These are phyloP conservation scores for Andrena haemorrhoa DNA, from an alignment of 2,888 invertebrate genomes.

Conservation along the genomic window DNA sequence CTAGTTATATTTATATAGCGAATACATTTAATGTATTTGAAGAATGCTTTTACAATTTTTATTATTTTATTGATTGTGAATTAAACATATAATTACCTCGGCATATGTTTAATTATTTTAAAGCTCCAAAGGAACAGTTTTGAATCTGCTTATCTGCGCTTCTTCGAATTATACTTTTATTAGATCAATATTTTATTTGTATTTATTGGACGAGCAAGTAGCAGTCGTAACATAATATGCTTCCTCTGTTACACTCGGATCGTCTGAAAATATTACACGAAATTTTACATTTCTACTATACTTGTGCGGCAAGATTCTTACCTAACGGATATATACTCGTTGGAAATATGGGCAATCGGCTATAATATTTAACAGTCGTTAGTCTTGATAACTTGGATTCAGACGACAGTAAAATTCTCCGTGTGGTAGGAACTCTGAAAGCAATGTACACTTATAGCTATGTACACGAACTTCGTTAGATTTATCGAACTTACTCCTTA, in stretches of 20 bases:
- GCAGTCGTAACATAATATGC: conserved; percentile 46
- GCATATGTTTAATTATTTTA: conserved; percentile 49
- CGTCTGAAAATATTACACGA: conserved; percentile 31
- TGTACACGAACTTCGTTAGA: background rate
- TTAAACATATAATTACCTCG: conserved; percentile 72
- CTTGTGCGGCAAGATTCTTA: conserved; percentile 38
- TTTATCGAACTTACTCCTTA: conserved; percentile 65
- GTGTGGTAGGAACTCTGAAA: conserved; percentile 55
- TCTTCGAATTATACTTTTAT: conserved; percentile 4
- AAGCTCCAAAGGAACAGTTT: conserved; percentile 19
- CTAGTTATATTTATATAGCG: conserved; percentile 81
- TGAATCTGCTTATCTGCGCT: background rate
- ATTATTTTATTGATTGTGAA: conserved; percentile 75
- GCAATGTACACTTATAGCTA: background rate
- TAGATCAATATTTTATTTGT: conserved; percentile 20
- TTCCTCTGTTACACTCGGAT: conserved; percentile 28
- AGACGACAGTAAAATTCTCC: conserved; percentile 71
- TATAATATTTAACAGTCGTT: conserved; percentile 71
- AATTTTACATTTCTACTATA: conserved; percentile 1
- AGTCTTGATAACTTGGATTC: conserved; percentile 57
- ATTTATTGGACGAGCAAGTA: conserved; percentile 46
- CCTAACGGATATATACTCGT: conserved; percentile 66
- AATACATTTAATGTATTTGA: conserved; percentile 79
- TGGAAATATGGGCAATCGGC: conserved; percentile 76
- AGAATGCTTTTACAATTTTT: conserved; percentile 79